Evolutionary conservation across 2,113 vertebrate species (phyloP), one percentile per base, ranked within the genome.

Genomic region (Misgurnus anguillicaudatus): DNA sequence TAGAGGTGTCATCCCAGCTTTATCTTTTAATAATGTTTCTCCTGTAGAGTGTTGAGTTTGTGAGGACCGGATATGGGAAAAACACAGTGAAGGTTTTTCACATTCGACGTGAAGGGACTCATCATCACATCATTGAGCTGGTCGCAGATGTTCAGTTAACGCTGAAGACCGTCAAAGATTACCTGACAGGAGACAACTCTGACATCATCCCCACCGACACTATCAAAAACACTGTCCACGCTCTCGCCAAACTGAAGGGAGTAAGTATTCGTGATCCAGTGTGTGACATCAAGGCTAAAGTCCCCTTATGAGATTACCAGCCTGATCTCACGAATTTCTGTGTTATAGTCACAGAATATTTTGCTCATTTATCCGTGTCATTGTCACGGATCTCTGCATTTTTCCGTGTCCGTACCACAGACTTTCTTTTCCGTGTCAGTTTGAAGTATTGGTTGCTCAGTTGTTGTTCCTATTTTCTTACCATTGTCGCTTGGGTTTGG

Each of bases 181-280:
- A 98, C 74, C 69, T 97, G 14, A 62, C 77, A 0, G 95, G 95
- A 79, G 94, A 98, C 87, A 99, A 99, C 84, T 93, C 92, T 0
- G 93, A 94, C 74, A 94, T 99, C 87, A 96, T 99, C 85, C 97
- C 97, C 24, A 99, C 98, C 0, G 97, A 99, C 90, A 99, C 98
- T 62, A 94, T 99, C 57, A 99, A 99, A 87, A 99, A 99, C 89
- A 97, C 93, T 0, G 93, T 99, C 75, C 92, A 99, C 0, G 95
- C 90, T 38, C 67, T 99, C 88, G 96, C 97, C 53, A 98, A 98
- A 88, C 73, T 95, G 68, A 94, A 94, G 76, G 97, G 95, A 91
- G 97, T 99, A 94, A 45, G 93, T 88, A 7, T 16, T 16, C n/a
- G n/a, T n/a, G n/a, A n/a, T n/a, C n/a, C n/a, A n/a, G n/a, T 61